These are phyloP conservation scores for Myathropa florea DNA, from an alignment of 2,888 invertebrate genomes.

Conservation along the genomic window DNA sequence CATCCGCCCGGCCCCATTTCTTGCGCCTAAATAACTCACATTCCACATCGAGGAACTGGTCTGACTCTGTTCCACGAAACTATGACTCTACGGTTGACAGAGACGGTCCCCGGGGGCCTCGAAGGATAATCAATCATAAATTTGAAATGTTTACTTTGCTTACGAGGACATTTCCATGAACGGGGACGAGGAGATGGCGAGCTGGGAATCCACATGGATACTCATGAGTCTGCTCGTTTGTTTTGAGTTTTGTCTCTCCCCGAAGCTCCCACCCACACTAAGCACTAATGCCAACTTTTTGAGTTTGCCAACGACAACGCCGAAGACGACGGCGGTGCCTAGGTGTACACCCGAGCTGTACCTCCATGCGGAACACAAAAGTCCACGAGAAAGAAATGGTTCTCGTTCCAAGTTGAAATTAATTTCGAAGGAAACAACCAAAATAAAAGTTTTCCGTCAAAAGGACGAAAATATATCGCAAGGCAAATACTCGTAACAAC, in stretches of 20 bases:
- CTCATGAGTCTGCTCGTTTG: neutral
- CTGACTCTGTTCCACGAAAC: constrained; percentile 15
- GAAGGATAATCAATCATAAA: constrained; percentile 63
- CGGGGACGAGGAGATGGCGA: neutral
- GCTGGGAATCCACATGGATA: neutral
- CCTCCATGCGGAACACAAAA: neutral
- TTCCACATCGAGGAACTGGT: constrained; percentile 7
- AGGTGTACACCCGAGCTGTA: constrained; percentile 2
- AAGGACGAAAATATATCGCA: constrained; percentile 41
- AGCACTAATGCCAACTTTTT: constrained; percentile 56
- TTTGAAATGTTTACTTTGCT: constrained; percentile 60
- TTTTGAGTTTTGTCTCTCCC: constrained; percentile 3
- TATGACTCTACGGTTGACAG: constrained; percentile 33
- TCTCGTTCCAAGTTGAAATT: constrained; percentile 60
- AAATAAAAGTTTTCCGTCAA: constrained; percentile 54
- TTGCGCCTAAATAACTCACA: constrained; percentile 1
- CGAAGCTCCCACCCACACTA: neutral
- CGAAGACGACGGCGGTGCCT: neutral
- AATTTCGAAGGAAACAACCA: constrained; percentile 43
- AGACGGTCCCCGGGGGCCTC: constrained; percentile 22
- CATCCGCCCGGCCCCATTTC: neutral
- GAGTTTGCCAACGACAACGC: constrained; percentile 11
- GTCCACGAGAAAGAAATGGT: constrained; percentile 22
- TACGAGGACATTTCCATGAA: neutral
- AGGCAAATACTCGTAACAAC: constrained; percentile 34